Evolutionary conservation across 2,888 invertebrate genomes (phyloP).

Genomic region (Nemapogon koenigi): DNA sequence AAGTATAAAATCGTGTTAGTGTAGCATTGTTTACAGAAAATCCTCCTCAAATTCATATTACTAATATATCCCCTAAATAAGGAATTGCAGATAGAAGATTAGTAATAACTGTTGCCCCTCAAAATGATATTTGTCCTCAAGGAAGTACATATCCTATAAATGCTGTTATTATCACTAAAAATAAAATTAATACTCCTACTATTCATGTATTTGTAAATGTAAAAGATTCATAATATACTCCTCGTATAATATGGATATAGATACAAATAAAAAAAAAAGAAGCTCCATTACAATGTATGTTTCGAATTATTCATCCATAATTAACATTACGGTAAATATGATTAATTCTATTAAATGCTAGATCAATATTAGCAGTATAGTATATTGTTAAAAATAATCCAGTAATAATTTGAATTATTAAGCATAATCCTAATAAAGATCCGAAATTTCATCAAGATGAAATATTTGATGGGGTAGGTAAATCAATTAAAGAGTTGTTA

Average conservation of each 20-base stretch:
- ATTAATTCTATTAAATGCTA: conserved; percentile 71
- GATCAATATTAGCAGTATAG: conserved; percentile 67
- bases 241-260: conserved; percentile 73
- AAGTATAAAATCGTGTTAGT: conserved; percentile 76
- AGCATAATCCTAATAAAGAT: conserved; percentile 67
- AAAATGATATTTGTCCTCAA: conserved; percentile 84
- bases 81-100: conserved; percentile 77
- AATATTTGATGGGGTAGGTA: conserved; percentile 69
- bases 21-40: conserved; percentile 78
- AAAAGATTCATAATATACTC: conserved; percentile 57
- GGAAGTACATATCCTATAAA: conserved; percentile 82
- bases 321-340: conserved; percentile 76
- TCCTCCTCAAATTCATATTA: conserved; percentile 78
- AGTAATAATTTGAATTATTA: conserved; percentile 71
- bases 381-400: conserved; percentile 76
- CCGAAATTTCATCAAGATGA: conserved; percentile 74
- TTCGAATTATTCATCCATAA: conserved; percentile 71
- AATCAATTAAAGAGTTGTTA: conserved; percentile 63
- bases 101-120: conserved; percentile 82
- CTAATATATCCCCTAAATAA: conserved; percentile 67
- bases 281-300: conserved; percentile 73
- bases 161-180: conserved; percentile 73
- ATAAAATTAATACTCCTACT: conserved; percentile 69
- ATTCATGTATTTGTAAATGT: conserved; percentile 67
- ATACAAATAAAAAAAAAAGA: conserved; percentile 76